A percentile compares a stretch with the other conserved stretches of the same genome.
These are phyloP conservation scores for Halcyon senegalensis DNA, from an alignment of 2,113 vertebrate genomes.

Conservation along the genomic window DNA sequence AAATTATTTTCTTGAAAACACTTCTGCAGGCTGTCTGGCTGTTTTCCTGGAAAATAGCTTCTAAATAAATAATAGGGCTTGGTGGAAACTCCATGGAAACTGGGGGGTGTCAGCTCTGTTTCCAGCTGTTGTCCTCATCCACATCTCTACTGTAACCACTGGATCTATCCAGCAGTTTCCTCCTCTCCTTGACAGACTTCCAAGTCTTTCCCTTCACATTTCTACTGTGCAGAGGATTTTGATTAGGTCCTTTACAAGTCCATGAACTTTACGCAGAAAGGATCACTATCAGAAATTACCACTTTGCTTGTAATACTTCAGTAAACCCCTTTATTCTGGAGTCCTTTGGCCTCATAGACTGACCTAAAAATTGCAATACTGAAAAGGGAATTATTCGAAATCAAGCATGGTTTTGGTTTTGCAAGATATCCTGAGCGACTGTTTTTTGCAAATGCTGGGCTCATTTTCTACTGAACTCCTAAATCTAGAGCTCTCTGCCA, in stretches of 20 bases:
- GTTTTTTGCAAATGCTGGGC: not conserved
- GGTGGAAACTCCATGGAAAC: slow-evolving; percentile 47
- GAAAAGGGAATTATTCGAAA: not conserved
- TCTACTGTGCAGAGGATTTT: not conserved
- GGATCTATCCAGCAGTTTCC: not conserved
- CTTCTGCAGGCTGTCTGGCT: not conserved
- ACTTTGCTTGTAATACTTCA: not conserved
- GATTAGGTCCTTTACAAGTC: not conserved
- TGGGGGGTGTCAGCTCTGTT: not conserved
- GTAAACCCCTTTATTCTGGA: not conserved
- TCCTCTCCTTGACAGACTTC: not conserved
- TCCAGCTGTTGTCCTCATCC: slow-evolving; percentile 38
- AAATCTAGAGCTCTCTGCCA: not conserved
- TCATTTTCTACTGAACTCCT: not conserved
- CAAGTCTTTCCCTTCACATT: not conserved
- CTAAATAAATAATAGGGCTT: slow-evolving; percentile 33
- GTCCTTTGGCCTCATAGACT: not conserved
- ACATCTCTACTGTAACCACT: not conserved
- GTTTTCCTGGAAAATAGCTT: slow-evolving; percentile 46
- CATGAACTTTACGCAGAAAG: not conserved
- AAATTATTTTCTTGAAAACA: not conserved
- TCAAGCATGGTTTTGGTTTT: not conserved
- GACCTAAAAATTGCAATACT: not conserved
- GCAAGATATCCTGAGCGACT: not conserved
- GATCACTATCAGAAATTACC: not conserved